Percentiles rank a stretch among this genome's conserved stretches.
These are phyloP conservation scores for Chloromyia formosa DNA, from an alignment of 2,888 invertebrate species.

Conservation along the genomic window DNA sequence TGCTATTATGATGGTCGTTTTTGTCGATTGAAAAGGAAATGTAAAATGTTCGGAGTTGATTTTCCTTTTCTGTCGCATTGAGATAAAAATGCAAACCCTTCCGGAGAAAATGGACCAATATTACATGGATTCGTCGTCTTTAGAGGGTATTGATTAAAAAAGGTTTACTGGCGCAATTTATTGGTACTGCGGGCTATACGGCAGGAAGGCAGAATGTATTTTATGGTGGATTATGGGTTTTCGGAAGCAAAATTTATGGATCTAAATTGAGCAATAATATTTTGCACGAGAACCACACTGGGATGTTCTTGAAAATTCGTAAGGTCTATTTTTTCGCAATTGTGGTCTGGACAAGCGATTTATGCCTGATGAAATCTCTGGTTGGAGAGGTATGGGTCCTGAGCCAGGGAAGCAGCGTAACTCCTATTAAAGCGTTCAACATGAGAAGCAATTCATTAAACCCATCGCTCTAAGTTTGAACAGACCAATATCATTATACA, in stretches of 20 bases:
- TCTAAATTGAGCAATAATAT: not conserved
- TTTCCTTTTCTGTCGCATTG: not conserved
- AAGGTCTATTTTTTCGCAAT: no score
- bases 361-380: no score
- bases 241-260: not conserved
- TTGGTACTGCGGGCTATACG: not conserved
- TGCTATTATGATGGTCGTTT: not conserved
- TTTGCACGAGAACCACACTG: not conserved
- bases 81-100: not conserved
- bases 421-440: no score
- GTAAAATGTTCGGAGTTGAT: not conserved
- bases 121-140: not conserved
- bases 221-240: not conserved
- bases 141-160: conserved; percentile 15
- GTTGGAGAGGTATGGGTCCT: no score
- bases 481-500: no score
- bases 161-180: not conserved
- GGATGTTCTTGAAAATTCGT: no score
- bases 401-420: no score
- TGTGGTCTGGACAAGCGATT: no score
- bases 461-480: no score
- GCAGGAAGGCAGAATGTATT: not conserved
- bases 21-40: conserved; percentile 9
- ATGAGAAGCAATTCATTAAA: no score
- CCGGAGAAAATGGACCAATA: not conserved